Conservation (phyloP, 2,888 invertebrate genomes). For the Andrena haemorrhoa region DNA sequence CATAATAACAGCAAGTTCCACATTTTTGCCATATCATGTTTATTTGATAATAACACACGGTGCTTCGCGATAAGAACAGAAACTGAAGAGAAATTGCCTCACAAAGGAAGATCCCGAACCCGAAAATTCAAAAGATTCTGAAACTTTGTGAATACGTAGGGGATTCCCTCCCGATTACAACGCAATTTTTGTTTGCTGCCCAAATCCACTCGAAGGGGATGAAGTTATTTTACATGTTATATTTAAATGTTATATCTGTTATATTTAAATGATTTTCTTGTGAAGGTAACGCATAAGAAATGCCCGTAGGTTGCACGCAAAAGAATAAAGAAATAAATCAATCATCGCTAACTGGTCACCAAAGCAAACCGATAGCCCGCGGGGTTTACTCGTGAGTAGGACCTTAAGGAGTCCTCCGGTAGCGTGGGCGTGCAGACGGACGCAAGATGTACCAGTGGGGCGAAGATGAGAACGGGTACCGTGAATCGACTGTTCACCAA, state of each 20-base stretch:
- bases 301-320: neutral
- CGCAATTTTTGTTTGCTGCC: too few relatives aligned
- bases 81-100: too few relatives aligned
- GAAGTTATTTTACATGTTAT: too few relatives aligned
- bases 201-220: too few relatives aligned
- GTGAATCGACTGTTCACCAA: conserved; percentile 67
- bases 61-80: neutral
- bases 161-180: too few relatives aligned
- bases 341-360: conserved; percentile 7
- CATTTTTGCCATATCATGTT: neutral
- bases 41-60: neutral
- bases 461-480: conserved; percentile 70
- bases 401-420: conserved; percentile 66
- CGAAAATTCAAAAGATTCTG: too few relatives aligned
- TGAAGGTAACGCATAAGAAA: neutral
- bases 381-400: conserved; percentile 62
- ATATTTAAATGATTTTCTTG: neutral
- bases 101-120: too few relatives aligned
- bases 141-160: too few relatives aligned
- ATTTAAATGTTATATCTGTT: too few relatives aligned
- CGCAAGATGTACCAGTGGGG: conserved; percentile 69
- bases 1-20: neutral
- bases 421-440: conserved; percentile 77
- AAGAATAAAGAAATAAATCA: conserved; percentile 23
- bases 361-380: conserved; percentile 27